These are phyloP conservation scores for Mobula birostris DNA, from an alignment of 2,113 vertebrate species.

Conservation along the genomic window DNA sequence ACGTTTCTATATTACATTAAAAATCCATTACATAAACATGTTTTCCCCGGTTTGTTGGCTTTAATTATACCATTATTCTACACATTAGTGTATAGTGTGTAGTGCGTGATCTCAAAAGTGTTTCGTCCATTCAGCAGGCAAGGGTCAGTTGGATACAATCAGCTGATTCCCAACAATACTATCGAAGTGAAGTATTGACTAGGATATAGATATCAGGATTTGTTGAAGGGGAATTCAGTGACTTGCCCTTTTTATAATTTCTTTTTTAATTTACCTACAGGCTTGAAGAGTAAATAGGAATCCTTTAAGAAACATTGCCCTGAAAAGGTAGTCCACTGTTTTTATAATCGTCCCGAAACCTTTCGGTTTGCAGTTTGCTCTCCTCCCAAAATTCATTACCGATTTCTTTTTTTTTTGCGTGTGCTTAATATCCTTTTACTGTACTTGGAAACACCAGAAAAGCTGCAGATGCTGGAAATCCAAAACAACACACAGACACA, in stretches of 20 bases:
- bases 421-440: neutral
- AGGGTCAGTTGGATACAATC: neutral
- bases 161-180: neutral
- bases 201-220: neutral
- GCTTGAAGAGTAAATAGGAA: neutral
- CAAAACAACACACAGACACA: too few species aligned
- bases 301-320: neutral
- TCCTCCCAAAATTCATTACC: neutral
- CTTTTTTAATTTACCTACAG: neutral
- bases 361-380: neutral
- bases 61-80: neutral
- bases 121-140: neutral
- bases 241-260: neutral
- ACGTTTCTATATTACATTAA: conserved; percentile 6
- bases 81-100: neutral
- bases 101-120: neutral
- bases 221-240: neutral
- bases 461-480: too few species aligned
- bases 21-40: neutral
- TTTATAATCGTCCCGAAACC: neutral
- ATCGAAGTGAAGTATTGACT: neutral
- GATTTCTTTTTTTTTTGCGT: neutral
- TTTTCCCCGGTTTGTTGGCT: neutral
- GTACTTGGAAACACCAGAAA: neutral
- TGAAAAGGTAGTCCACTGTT: neutral